Evolutionary conservation across 2,888 invertebrate species (phyloP).

Genomic region (Norana najaformis): DNA sequence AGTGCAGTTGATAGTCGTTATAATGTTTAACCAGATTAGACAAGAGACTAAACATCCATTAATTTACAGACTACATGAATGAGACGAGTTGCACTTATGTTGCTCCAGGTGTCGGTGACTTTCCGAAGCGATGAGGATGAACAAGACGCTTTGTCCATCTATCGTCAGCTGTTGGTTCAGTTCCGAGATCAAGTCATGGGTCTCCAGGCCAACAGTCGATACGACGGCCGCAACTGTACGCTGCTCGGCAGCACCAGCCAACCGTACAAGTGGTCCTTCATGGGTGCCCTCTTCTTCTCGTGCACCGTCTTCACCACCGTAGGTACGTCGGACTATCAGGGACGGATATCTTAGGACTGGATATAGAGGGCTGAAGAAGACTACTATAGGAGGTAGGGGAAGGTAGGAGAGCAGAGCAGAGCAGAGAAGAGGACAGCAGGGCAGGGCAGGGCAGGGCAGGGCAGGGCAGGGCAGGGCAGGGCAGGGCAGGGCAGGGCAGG

Average conservation of each 20-base stretch:
- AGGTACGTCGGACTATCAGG: slow-evolving; percentile 47
- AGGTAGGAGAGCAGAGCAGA: background rate
- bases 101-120: slow-evolving; percentile 30
- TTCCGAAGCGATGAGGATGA: slow-evolving; percentile 28
- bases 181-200: slow-evolving; percentile 56
- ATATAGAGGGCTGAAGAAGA: too few relatives aligned
- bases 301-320: slow-evolving; percentile 62
- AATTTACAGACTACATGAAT: background rate
- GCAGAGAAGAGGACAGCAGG: too few relatives aligned
- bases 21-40: too few relatives aligned
- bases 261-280: slow-evolving; percentile 57
- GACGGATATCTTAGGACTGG: background rate
- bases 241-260: slow-evolving; percentile 54
- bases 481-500: too few relatives aligned
- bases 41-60: too few relatives aligned
- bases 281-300: slow-evolving; percentile 59
- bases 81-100: background rate
- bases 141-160: slow-evolving; percentile 30
- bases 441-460: too few relatives aligned
- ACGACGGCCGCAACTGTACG: slow-evolving; percentile 56
- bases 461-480: too few relatives aligned
- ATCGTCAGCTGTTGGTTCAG: slow-evolving; percentile 39
- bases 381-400: too few relatives aligned
- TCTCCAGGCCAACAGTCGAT: slow-evolving; percentile 53
- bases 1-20: too few relatives aligned